Percentiles rank a stretch among this genome's conserved stretches.
Conservation (phyloP, 2,888 invertebrate genomes). For the Cosmorhoe ocellata region DNA sequence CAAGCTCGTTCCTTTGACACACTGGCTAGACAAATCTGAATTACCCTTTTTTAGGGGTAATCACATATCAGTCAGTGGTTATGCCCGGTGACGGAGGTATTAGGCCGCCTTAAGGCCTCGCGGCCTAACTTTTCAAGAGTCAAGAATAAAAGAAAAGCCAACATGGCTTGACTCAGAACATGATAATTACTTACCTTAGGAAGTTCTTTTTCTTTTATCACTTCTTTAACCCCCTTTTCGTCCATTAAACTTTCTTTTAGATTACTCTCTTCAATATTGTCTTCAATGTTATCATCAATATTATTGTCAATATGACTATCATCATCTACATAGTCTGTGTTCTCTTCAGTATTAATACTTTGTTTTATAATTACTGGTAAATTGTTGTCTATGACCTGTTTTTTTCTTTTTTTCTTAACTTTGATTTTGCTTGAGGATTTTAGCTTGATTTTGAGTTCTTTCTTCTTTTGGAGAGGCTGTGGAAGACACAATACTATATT, state of each 20-base stretch:
- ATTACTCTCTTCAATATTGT: neutral
- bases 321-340: neutral
- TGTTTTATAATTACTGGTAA: no score
- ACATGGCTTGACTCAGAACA: neutral
- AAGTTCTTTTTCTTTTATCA: neutral
- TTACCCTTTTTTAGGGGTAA: no score
- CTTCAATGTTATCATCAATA: neutral
- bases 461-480: constrained; percentile 34
- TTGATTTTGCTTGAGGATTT: constrained; percentile 30
- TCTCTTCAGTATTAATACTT: constrained; percentile 1
- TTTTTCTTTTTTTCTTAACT: constrained; percentile 32
- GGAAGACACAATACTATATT: neutral
- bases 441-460: constrained; percentile 30
- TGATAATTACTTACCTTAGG: constrained; percentile 1
- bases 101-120: no score
- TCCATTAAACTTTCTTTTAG: neutral
- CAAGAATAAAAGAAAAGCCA: no score
- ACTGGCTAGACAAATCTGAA: no score
- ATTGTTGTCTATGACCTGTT: neutral
- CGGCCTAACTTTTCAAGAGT: no score
- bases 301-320: neutral
- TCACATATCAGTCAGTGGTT: no score
- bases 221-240: neutral
- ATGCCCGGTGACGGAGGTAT: no score
- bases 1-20: no score